Conservation (phyloP, 2,888 invertebrate species). For the Drosophila austrosaltans region DNA sequence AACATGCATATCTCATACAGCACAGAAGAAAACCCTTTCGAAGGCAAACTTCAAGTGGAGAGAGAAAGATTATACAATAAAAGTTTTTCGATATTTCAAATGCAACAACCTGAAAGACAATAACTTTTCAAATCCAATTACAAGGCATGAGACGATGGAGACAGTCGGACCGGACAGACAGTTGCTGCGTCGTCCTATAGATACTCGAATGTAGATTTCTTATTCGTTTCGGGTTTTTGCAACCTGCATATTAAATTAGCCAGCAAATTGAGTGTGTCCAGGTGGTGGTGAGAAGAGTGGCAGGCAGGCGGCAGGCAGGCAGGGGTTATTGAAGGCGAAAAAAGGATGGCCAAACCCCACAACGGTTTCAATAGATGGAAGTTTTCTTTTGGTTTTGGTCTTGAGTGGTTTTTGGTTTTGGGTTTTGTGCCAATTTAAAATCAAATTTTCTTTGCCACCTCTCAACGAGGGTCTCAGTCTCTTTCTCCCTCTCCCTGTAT, state of each 20-base stretch:
- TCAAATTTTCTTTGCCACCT: slow-evolving; percentile 65
- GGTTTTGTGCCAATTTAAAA: slow-evolving; percentile 61
- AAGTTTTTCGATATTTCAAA: slow-evolving; percentile 73
- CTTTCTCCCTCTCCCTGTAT: background rate
- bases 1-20: slow-evolving; percentile 56
- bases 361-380: slow-evolving; percentile 1
- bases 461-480: slow-evolving; percentile 48
- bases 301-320: background rate
- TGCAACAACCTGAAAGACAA: slow-evolving; percentile 62
- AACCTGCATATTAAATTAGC: slow-evolving; percentile 76
- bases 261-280: slow-evolving; percentile 60
- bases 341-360: background rate
- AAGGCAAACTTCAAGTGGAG: background rate
- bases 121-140: slow-evolving; percentile 74
- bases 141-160: slow-evolving; percentile 30
- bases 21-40: slow-evolving; percentile 8
- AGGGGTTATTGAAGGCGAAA: background rate
- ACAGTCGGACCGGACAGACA: slow-evolving; percentile 8
- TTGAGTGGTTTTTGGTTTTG: slow-evolving; percentile 21
- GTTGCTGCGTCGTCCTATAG: slow-evolving; percentile 23
- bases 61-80: slow-evolving; percentile 39
- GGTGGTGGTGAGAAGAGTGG: slow-evolving; percentile 5
- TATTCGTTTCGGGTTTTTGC: slow-evolving; percentile 48
- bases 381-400: slow-evolving; percentile 7
- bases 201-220: slow-evolving; percentile 33